Evolutionary conservation across 2,113 vertebrate species (phyloP).

Genomic region (Elephas maximus): DNA sequence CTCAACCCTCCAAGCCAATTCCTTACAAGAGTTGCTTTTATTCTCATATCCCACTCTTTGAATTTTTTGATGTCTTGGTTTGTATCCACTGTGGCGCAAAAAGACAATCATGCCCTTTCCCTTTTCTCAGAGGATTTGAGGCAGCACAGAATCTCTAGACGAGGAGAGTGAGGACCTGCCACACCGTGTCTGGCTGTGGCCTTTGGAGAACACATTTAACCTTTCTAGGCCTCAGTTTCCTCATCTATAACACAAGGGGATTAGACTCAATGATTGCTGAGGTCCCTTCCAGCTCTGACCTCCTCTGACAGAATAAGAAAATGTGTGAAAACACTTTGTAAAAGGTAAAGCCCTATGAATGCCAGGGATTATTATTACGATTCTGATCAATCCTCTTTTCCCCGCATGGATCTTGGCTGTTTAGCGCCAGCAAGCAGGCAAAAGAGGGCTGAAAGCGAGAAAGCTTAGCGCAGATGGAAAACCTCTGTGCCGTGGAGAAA

Average conservation of each 20-base stretch:
- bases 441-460: slow-evolving; percentile 58
- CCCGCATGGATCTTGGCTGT: slow-evolving; percentile 73
- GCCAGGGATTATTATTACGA: slow-evolving; percentile 80
- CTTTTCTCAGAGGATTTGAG: not conserved
- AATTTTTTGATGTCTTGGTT: slow-evolving; percentile 84
- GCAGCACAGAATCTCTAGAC: not conserved
- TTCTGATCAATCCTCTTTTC: slow-evolving; percentile 84
- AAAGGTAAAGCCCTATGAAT: slow-evolving; percentile 67
- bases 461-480: slow-evolving; percentile 64
- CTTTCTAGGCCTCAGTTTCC: slow-evolving; percentile 72
- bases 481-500: not conserved
- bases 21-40: slow-evolving; percentile 79
- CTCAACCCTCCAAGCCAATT: slow-evolving; percentile 78
- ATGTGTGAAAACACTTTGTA: slow-evolving; percentile 81
- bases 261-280: not conserved
- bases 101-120: not conserved
- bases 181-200: not conserved
- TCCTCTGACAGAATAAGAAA: slow-evolving; percentile 74
- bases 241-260: not conserved
- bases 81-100: slow-evolving; percentile 72
- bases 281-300: not conserved
- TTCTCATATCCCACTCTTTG: slow-evolving; percentile 78
- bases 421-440: slow-evolving; percentile 66
- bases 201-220: slow-evolving; percentile 7
- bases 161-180: not conserved